Percentiles rank a stretch among this genome's conserved stretches.
Conservation (phyloP, 2,797 vertebrate species). For the Channallabes apus region DNA sequence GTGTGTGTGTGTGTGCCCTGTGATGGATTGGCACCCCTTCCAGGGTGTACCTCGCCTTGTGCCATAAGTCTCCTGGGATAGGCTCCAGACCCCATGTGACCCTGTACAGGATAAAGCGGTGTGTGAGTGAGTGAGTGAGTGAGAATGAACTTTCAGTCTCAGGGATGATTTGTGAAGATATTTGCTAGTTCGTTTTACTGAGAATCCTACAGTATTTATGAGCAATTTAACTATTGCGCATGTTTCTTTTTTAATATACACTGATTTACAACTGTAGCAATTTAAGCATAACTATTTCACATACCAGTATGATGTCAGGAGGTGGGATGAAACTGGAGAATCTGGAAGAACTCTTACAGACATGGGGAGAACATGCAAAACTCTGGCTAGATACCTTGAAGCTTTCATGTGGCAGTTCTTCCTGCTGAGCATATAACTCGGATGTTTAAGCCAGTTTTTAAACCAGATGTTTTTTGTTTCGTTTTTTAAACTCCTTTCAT, state of each 20-base stretch:
- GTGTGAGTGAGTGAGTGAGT: no score
- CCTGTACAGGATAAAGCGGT: no score
- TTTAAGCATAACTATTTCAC: not conserved
- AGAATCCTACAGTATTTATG: no score
- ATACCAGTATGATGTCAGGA: not conserved
- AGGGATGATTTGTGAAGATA: no score
- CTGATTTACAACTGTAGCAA: not conserved
- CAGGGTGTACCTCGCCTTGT: no score
- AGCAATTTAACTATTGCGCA: no score
- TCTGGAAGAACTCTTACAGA: not conserved
- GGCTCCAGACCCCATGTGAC: no score
- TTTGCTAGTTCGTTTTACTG: no score
- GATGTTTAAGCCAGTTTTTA: not conserved
- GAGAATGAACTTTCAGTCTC: no score
- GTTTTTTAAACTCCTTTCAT: conserved; percentile 50
- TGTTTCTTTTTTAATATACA: not conserved
- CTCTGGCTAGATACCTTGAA: not conserved
- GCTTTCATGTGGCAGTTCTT: not conserved
- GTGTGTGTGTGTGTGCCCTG: no score
- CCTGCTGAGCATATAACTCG: conserved; percentile 48
- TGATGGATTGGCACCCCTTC: no score
- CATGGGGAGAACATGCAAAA: not conserved
- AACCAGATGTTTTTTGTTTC: not conserved
- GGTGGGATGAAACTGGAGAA: not conserved
- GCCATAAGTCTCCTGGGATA: no score